Evolutionary conservation across 2,113 vertebrate genomes (phyloP).

Genomic region (Rhombomys opimus): DNA sequence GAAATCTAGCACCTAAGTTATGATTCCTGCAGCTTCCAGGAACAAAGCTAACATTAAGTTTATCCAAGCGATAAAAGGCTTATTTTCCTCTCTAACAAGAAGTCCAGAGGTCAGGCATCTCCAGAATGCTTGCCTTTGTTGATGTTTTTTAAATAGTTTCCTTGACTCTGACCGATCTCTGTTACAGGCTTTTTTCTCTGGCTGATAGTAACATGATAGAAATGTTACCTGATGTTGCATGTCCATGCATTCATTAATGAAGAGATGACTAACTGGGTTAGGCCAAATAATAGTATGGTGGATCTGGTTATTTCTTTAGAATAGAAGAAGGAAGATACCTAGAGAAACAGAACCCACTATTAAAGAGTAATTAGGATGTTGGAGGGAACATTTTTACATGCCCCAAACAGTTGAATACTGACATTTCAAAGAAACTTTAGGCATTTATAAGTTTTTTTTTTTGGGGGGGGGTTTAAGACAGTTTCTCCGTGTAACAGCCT

Average conservation of each 20-base stretch:
- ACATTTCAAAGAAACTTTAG: slow-evolving; percentile 16
- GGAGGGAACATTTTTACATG: background rate
- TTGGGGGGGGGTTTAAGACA: too few species aligned
- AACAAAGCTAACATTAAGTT: background rate
- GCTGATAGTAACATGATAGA: background rate
- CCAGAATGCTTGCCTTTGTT: background rate
- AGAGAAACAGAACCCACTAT: background rate
- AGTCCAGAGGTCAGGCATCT: background rate
- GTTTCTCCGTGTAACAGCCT: too few species aligned
- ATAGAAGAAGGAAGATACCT: background rate
- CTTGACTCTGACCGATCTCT: background rate
- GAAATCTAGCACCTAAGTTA: background rate
- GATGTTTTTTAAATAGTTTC: background rate
- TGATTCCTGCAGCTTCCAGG: background rate
- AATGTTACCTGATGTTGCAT: background rate
- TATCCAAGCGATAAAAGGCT: background rate
- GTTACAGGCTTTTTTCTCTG: background rate
- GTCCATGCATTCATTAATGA: background rate
- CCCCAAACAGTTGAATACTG: background rate
- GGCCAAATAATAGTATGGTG: background rate
- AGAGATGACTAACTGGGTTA: background rate
- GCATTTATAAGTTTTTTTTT: background rate
- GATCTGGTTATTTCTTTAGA: background rate
- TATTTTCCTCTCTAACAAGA: slow-evolving; percentile 6
- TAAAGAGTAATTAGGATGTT: background rate